These are phyloP conservation scores for Platycercus adscitus DNA, from an alignment of 2,113 vertebrate genomes.

Conservation along the genomic window DNA sequence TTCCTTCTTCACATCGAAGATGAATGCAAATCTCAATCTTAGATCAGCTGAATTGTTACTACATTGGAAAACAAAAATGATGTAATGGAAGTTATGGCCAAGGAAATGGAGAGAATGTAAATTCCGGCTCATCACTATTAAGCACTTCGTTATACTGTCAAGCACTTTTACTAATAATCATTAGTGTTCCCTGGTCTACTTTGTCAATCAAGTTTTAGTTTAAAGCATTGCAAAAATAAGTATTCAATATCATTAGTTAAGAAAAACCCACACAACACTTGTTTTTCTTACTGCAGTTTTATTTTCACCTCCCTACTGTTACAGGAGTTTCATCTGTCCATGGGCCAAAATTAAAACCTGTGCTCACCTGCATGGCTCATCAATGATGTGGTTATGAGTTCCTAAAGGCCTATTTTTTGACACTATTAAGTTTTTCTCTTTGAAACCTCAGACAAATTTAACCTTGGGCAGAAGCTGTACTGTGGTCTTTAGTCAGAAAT, in stretches of 20 bases:
- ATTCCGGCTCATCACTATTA: not conserved
- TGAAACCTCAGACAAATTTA: not conserved
- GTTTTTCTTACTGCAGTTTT: not conserved
- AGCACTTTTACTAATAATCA: not conserved
- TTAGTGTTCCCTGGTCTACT: not conserved
- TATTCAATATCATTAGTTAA: not conserved
- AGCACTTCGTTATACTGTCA: not conserved
- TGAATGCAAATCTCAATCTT: not conserved
- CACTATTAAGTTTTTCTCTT: not conserved
- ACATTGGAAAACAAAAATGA: not conserved
- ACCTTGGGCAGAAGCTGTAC: not conserved
- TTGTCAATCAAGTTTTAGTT: not conserved
- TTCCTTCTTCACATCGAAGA: not conserved
- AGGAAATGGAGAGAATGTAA: not conserved
- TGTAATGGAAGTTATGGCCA: not conserved
- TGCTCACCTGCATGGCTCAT: not conserved
- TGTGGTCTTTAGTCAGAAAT: not conserved
- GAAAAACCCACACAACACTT: fast-evolving
- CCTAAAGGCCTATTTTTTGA: not conserved
- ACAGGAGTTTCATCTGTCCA: not conserved
- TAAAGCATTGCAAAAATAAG: not conserved
- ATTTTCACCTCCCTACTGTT: not conserved
- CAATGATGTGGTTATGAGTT: not conserved
- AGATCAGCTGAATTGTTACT: not conserved
- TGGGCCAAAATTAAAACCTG: not conserved